Evolutionary conservation across 2,888 invertebrate genomes (phyloP), one percentile per base, ranked within the genome.

Genomic region (Melanchra persicariae): DNA sequence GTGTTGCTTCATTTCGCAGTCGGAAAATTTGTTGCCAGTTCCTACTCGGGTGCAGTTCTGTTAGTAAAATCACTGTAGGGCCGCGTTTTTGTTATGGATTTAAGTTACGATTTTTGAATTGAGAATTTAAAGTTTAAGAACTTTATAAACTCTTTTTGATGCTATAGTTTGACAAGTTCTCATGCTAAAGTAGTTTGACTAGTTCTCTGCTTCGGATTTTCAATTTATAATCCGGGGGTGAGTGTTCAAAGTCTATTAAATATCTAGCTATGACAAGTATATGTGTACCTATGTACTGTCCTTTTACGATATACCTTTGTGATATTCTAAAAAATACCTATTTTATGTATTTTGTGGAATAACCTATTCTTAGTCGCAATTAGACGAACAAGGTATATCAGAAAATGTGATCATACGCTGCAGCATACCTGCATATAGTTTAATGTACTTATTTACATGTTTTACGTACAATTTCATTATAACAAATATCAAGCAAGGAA

Each of bases 1-100:
- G n/a, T 47, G 15, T 76, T 75, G 34, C 22, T 60, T 34, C 9
- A 26, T 52, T 40, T 37, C 24, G n/a, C 22, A 24, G 54, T 55
- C 5, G 15, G 40, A 30, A 64, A 64, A 34, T 12, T 9, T 34
- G 19, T 22, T 26, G 40, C 19, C 19, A 12, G 0, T 30, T 30
- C 30, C 30, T 30, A 30, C 30, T 5, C 30, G 6, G 30, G 30
- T 30, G 30, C 30, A 5, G 30, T 6, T 30, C 30, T 30, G 30
- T 6, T 30, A 30, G 30, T 5, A 30, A 30, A 30, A 30, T 30
- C 30, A 30, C 30, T 30, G 30, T 30, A 30, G 30, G 30, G 30
- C 30, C 30, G n/a, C n/a, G n/a, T n/a, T n/a, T n/a, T n/a, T n/a
- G n/a, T n/a, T n/a, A n/a, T n/a, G n/a, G n/a, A n/a, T n/a, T n/a